Percentiles rank a stretch among this genome's conserved stretches.
phyloP scores from a whole-genome alignment of 2,113 vertebrate species.

The Erythrocercus mccallii region DNA sequence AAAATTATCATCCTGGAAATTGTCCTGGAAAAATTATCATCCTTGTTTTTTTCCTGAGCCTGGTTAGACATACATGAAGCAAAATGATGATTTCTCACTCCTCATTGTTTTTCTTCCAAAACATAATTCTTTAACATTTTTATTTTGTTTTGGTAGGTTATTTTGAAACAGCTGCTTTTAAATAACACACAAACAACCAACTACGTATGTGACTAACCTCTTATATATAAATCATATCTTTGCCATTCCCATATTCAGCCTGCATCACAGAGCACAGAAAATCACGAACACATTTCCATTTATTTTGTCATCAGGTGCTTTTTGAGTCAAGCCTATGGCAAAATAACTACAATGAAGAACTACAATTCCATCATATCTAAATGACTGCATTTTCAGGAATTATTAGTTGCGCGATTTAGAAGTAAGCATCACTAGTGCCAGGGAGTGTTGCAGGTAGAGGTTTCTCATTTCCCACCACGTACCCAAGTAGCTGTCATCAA shows the following conservation, averaged over 20 bases:
- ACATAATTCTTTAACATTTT: background rate
- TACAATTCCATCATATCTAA: background rate
- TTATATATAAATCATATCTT: background rate
- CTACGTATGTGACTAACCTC: background rate
- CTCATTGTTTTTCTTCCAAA: background rate
- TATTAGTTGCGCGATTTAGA: background rate
- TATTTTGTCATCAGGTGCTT: background rate
- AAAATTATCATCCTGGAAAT: background rate
- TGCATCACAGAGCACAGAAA: background rate
- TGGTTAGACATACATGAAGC: background rate
- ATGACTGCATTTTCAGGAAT: background rate
- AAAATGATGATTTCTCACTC: background rate
- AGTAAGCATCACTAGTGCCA: background rate
- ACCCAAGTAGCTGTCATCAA: constrained; percentile 97
- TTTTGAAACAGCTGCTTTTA: background rate
- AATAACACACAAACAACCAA: background rate
- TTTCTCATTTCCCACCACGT: constrained; percentile 13
- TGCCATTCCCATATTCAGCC: background rate
- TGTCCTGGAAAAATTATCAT: background rate
- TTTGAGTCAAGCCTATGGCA: background rate
- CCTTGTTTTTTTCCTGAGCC: background rate
- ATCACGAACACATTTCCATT: background rate
- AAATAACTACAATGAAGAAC: background rate
- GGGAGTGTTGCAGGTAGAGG: background rate
- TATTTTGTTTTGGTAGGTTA: background rate